A percentile compares a stretch with the other conserved stretches of the same genome.
Evolutionary conservation across 2,113 vertebrate genomes (phyloP).

Genomic region (Castor canadensis): DNA sequence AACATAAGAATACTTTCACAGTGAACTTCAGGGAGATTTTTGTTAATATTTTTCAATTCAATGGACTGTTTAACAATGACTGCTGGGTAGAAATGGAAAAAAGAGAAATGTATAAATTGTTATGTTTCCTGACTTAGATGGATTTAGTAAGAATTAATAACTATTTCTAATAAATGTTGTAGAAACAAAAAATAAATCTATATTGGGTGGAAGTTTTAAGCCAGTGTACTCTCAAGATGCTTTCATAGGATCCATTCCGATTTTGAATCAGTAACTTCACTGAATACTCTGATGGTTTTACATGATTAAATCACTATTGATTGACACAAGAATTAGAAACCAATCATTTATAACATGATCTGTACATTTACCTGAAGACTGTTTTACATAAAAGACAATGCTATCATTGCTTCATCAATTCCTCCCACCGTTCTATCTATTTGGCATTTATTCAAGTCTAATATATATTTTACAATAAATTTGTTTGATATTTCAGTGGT

Average conservation of each 20-base stretch:
- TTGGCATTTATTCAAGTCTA: slow-evolving; percentile 13
- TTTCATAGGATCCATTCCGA: slow-evolving; percentile 30
- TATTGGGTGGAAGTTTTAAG: neutral
- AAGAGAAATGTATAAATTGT: neutral
- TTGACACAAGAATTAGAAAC: neutral
- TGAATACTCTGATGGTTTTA: neutral
- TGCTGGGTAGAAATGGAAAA: neutral
- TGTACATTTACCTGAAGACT: neutral
- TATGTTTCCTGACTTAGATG: neutral
- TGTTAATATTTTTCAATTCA: slow-evolving; percentile 8
- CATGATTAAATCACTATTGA: neutral
- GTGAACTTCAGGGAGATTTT: neutral
- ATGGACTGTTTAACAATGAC: neutral
- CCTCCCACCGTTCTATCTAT: neutral
- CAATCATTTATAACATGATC: neutral
- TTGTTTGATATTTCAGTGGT: neutral
- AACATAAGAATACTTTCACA: neutral
- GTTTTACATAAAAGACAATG: neutral
- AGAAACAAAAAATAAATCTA: neutral
- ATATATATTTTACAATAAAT: neutral
- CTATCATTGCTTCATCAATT: neutral
- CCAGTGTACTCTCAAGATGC: neutral
- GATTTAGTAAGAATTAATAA: neutral
- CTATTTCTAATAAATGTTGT: neutral
- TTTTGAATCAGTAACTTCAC: neutral